Evolutionary conservation across 2,113 vertebrate genomes (phyloP).

Genomic region (Bolborhynchus lineola): DNA sequence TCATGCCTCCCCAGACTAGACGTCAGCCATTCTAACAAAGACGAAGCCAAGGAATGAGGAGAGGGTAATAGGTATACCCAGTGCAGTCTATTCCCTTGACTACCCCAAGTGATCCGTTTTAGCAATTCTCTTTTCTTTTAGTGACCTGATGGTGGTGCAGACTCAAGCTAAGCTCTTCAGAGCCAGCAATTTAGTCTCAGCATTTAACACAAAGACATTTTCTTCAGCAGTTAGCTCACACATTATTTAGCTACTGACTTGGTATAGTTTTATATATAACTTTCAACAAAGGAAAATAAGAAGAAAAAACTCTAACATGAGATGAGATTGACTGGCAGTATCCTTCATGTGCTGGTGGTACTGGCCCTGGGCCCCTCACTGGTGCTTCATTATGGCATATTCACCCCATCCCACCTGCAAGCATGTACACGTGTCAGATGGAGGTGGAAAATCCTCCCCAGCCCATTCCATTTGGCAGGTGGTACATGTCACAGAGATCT

Average conservation of each 20-base stretch:
- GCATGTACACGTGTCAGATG: rapidly evolving
- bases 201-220: background rate
- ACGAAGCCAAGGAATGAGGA: background rate
- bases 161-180: background rate
- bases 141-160: background rate
- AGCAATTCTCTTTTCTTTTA: background rate
- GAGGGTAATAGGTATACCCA: background rate
- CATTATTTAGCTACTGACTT: background rate
- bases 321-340: background rate
- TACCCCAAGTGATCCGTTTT: background rate
- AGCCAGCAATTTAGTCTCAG: background rate
- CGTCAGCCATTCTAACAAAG: background rate
- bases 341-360: too few relatives aligned
- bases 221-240: background rate
- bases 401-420: background rate
- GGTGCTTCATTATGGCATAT: background rate
- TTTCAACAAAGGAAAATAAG: background rate
- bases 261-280: background rate
- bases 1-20: background rate
- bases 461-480: background rate
- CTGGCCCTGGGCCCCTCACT: rapidly evolving
- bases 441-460: background rate
- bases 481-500: background rate
- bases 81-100: background rate
- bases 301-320: background rate